Evolutionary conservation across 2,888 invertebrate genomes (phyloP).

Genomic region (Gasteruption jaculator): DNA sequence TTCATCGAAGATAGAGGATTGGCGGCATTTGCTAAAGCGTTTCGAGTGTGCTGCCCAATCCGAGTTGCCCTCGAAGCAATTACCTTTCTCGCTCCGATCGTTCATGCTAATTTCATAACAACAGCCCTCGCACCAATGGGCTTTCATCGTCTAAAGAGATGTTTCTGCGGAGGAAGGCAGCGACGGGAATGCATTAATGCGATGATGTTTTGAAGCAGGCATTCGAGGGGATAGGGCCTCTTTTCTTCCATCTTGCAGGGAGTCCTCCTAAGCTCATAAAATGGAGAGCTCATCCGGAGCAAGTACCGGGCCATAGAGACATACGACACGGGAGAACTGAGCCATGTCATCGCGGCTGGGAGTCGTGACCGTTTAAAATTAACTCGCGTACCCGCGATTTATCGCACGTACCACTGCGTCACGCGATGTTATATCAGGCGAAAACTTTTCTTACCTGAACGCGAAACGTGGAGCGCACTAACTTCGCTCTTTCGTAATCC

Average conservation of each 20-base stretch:
- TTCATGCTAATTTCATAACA: slow-evolving; percentile 51
- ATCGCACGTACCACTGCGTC: slow-evolving; percentile 21
- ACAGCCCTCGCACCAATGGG: slow-evolving; percentile 49
- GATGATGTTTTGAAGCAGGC: too few species aligned
- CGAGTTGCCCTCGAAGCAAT: slow-evolving; percentile 40
- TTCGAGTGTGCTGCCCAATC: slow-evolving; percentile 39
- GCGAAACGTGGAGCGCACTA: too few species aligned
- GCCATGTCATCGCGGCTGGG: slow-evolving; percentile 29
- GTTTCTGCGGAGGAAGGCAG: too few species aligned
- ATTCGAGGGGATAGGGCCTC: too few species aligned
- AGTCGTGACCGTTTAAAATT: slow-evolving; percentile 31
- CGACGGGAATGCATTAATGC: too few species aligned
- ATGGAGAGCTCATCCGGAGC: slow-evolving; percentile 30
- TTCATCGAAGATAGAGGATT: slow-evolving; percentile 30
- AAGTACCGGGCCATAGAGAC: too few species aligned
- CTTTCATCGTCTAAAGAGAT: too few species aligned
- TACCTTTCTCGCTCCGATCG: slow-evolving; percentile 43
- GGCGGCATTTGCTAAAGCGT: slow-evolving; percentile 34
- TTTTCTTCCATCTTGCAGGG: too few species aligned
- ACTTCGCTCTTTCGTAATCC: too few species aligned
- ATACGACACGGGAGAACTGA: too few species aligned
- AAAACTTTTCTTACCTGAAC: slow-evolving; percentile 24
- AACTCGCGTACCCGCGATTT: slow-evolving; percentile 27
- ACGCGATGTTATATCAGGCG: slow-evolving; percentile 23
- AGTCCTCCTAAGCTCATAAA: too few species aligned